Conservation (phyloP, 2,888 invertebrate species). For the Oeneis ivallda region DNA sequence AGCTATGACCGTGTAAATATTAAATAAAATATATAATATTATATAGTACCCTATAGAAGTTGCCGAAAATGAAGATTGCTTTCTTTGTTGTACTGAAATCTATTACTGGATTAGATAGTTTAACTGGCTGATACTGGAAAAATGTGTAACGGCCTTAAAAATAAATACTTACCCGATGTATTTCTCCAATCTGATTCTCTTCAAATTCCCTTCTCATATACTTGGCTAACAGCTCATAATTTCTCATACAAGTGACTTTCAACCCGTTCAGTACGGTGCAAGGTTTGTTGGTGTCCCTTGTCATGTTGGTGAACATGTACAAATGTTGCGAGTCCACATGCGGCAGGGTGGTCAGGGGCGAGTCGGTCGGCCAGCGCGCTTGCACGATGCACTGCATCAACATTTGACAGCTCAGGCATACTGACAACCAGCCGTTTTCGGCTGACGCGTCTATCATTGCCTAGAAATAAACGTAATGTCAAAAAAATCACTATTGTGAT, state of each 20-base stretch:
- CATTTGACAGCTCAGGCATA: conserved; percentile 88
- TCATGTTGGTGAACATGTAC: conserved; percentile 79
- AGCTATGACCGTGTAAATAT: too few species aligned
- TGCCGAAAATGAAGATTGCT: too few species aligned
- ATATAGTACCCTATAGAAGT: too few species aligned
- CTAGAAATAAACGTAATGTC: too few species aligned
- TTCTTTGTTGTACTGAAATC: too few species aligned
- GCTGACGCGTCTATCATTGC: conserved; percentile 98
- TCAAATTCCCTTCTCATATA: conserved; percentile 85
- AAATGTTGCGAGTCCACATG: conserved; percentile 85
- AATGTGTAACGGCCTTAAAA: too few species aligned
- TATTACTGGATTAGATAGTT: too few species aligned
- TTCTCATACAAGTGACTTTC: conserved; percentile 76
- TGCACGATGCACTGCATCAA: conserved; percentile 95
- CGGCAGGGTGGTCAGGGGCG: conserved; percentile 89
- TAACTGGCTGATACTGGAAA: too few species aligned
- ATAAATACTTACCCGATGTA: conserved; percentile 78
- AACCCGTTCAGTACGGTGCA: conserved; percentile 81
- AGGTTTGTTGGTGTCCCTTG: conserved; percentile 61
- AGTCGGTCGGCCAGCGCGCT: conserved; percentile 91
- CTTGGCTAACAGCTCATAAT: conserved; percentile 83
- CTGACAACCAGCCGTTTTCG: conserved; percentile 93
- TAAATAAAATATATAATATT: too few species aligned
- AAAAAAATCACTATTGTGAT: too few species aligned
- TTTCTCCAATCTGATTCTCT: conserved; percentile 86